Conservation (phyloP, 2,113 vertebrate genomes). For the Marcusenius ussheri region DNA sequence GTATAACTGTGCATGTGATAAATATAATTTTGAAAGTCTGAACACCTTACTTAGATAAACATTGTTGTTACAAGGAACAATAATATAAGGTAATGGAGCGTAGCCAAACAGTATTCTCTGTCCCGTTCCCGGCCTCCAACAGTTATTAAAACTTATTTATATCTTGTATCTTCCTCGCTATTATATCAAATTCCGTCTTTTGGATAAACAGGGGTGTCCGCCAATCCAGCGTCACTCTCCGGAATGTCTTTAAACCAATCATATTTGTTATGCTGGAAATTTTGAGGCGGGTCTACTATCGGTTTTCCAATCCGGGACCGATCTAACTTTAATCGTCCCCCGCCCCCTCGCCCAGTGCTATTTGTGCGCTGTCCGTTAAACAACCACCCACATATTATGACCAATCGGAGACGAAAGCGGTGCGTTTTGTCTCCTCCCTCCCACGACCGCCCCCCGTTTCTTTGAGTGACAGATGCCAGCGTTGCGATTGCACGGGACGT, state of each 20-base stretch:
- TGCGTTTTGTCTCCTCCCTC: slow-evolving; percentile 38
- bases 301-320: neutral
- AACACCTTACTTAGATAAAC: neutral
- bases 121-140: neutral
- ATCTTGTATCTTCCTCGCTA: slow-evolving; percentile 2
- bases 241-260: neutral
- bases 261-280: neutral
- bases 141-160: slow-evolving; percentile 38
- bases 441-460: slow-evolving; percentile 16
- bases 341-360: neutral
- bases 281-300: neutral
- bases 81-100: neutral
- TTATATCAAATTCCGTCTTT: neutral
- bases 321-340: neutral
- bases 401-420: slow-evolving; percentile 38
- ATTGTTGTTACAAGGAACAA: neutral
- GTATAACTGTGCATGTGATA: neutral
- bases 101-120: slow-evolving; percentile 23
- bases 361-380: neutral
- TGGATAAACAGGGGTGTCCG: slow-evolving; percentile 12
- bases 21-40: neutral
- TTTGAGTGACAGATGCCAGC: slow-evolving; percentile 54
- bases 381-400: slow-evolving; percentile 6
- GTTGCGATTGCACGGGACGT: slow-evolving; percentile 25
- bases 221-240: neutral